Conservation (phyloP, 2,888 invertebrate genomes). For the Glyphotaelius pellucidus region DNA sequence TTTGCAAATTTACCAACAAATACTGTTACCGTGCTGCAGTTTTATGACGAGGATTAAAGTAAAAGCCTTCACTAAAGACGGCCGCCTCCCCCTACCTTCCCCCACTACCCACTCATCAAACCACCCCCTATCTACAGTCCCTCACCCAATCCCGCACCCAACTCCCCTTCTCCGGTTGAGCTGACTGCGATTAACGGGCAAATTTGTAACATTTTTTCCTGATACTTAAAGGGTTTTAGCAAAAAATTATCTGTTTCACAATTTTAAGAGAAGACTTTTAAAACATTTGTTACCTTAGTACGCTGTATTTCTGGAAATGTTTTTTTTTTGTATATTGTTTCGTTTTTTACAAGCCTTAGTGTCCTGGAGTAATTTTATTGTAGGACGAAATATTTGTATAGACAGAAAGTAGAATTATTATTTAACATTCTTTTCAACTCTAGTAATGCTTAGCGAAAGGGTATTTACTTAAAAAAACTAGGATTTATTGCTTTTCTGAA, state of each 20-base stretch:
- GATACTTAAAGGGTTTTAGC: neutral
- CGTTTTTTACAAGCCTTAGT: too few species aligned
- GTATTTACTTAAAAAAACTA: too few species aligned
- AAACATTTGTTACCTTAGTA: neutral
- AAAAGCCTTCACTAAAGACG: neutral
- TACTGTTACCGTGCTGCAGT: neutral
- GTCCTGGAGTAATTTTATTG: too few species aligned
- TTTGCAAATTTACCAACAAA: neutral
- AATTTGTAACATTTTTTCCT: neutral
- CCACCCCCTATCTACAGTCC: neutral
- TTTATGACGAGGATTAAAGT: neutral
- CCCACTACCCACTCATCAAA: neutral
- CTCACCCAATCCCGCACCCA: too few species aligned
- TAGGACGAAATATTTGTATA: too few species aligned
- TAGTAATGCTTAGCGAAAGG: too few species aligned
- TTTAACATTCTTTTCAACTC: too few species aligned
- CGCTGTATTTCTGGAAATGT: too few species aligned
- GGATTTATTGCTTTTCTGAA: too few species aligned
- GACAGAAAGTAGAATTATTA: too few species aligned
- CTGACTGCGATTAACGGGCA: neutral
- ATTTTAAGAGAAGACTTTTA: neutral
- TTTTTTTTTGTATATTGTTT: too few species aligned
- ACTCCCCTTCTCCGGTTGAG: neutral
- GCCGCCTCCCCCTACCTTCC: neutral
- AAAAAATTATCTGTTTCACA: neutral